These are phyloP conservation scores for Phenacoccus solenopsis DNA, from an alignment of 1,140 invertebrate genomes.

Conservation along the genomic window DNA sequence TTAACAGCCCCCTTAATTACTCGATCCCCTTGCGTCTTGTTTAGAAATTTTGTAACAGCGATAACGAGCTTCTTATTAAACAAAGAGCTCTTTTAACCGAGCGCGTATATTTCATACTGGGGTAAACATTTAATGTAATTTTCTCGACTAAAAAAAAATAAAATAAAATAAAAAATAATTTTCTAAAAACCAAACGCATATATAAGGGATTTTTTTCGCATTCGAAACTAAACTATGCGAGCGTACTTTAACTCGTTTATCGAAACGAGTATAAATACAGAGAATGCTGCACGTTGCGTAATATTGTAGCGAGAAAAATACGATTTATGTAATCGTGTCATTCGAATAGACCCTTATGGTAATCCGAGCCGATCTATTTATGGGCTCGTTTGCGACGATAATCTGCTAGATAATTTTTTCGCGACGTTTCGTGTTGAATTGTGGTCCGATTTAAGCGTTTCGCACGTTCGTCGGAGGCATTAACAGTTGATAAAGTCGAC, in stretches of 20 bases:
- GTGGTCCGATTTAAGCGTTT: no score
- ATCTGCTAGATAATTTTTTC: no score
- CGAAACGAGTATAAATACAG: not conserved
- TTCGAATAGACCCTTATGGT: no score
- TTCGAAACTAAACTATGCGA: not conserved
- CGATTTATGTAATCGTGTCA: no score
- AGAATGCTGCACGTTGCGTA: no score
- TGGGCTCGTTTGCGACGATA: no score
- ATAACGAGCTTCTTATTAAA: conserved; percentile 17
- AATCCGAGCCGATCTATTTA: no score
- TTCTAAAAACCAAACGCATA: not conserved
- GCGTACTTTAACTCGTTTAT: not conserved
- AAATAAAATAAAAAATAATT: not conserved
- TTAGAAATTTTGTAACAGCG: conserved; percentile 5
- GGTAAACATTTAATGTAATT: not conserved
- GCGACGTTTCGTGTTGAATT: no score
- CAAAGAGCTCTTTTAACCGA: conserved; percentile 10
- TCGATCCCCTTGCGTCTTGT: conserved; percentile 1
- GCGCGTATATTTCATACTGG: not conserved
- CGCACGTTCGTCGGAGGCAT: no score
- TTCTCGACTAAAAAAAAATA: not conserved
- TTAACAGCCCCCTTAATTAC: conserved; percentile 17
- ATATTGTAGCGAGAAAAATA: no score
- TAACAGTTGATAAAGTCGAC: no score
- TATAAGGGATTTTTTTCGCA: not conserved